These are phyloP conservation scores for Nipponacmea schrenckii DNA, from an alignment of 2,888 invertebrate genomes.

Conservation along the genomic window DNA sequence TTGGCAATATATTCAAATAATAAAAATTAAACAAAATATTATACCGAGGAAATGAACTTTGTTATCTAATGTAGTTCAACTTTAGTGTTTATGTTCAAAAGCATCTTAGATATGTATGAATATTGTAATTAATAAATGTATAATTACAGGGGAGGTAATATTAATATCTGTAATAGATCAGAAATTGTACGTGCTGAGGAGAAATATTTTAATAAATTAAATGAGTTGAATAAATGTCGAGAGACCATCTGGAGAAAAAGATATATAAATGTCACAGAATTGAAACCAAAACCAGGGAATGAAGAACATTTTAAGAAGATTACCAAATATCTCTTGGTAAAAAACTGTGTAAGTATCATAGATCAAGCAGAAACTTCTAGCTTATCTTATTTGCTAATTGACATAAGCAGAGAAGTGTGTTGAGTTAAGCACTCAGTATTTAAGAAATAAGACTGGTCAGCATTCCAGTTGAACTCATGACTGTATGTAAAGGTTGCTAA, in stretches of 20 bases:
- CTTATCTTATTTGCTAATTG: too few relatives aligned
- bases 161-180: conserved; percentile 34
- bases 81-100: not conserved
- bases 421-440: too few relatives aligned
- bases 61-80: too few relatives aligned
- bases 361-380: not conserved
- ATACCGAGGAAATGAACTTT: too few relatives aligned
- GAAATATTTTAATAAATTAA: conserved; percentile 33
- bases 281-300: conserved; percentile 36
- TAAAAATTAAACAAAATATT: too few relatives aligned
- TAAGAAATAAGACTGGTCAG: too few relatives aligned
- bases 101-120: too few relatives aligned
- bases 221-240: conserved; percentile 21
- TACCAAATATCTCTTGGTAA: conserved; percentile 40
- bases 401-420: too few relatives aligned
- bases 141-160: conserved; percentile 29
- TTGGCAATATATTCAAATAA: too few relatives aligned
- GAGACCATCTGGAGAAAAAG: conserved; percentile 34
- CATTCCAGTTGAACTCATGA: too few relatives aligned
- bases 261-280: conserved; percentile 36
- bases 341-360: conserved; percentile 32
- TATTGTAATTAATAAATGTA: too few relatives aligned
- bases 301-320: conserved; percentile 39
- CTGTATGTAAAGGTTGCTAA: too few relatives aligned
- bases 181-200: conserved; percentile 25